Evolutionary conservation across 2,888 invertebrate species (phyloP).

Genomic region (Heliconius hortense): DNA sequence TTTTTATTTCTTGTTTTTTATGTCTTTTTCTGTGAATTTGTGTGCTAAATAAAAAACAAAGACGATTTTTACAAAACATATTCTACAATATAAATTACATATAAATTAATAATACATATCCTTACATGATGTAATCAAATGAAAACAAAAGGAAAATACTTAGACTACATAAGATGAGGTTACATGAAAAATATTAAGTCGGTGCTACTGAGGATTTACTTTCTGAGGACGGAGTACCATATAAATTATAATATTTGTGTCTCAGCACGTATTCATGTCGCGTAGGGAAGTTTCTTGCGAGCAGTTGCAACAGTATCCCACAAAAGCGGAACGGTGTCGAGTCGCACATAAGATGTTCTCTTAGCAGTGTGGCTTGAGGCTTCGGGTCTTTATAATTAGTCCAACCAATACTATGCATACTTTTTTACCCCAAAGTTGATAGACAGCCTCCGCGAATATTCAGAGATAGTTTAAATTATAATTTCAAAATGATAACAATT

Average conservation of each 20-base stretch:
- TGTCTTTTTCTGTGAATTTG: too few species aligned
- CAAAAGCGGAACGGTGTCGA: slow-evolving; percentile 42
- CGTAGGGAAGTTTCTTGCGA: slow-evolving; percentile 35
- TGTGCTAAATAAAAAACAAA: too few species aligned
- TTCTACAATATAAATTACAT: too few species aligned
- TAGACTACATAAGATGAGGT: neutral
- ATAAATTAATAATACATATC: neutral
- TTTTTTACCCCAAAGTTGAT: slow-evolving; percentile 53
- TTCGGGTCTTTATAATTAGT: slow-evolving; percentile 52
- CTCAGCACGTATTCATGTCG: slow-evolving; percentile 32
- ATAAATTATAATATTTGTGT: slow-evolving; percentile 34
- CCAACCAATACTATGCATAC: slow-evolving; percentile 54
- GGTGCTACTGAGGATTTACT: slow-evolving; percentile 12
- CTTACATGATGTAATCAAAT: neutral
- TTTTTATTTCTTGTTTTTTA: too few species aligned
- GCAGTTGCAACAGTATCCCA: slow-evolving; percentile 36
- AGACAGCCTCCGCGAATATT: slow-evolving; percentile 59
- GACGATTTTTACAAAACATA: too few species aligned
- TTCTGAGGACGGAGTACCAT: slow-evolving; percentile 26
- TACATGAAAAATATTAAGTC: neutral
- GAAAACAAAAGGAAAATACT: neutral
- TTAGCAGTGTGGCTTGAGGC: slow-evolving; percentile 29
- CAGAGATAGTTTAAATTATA: slow-evolving; percentile 62
- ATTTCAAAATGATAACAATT: slow-evolving; percentile 73
- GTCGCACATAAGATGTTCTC: slow-evolving; percentile 39